These are phyloP conservation scores for Muntiacus muntjak DNA, from an alignment of 2,113 vertebrate genomes.

Conservation along the genomic window DNA sequence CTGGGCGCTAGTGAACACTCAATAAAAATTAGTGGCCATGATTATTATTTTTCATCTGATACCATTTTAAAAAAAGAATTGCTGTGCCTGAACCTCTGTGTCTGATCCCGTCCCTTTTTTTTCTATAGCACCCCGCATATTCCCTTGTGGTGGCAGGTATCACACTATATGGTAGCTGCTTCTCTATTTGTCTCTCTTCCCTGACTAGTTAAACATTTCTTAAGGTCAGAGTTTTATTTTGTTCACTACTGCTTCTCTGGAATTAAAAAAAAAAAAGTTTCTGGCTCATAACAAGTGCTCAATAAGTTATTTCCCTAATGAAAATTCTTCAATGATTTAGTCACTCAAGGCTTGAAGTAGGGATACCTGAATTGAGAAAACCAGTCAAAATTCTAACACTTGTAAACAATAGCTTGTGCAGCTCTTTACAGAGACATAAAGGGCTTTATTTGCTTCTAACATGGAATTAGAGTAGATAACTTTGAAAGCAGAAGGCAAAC, in stretches of 20 bases:
- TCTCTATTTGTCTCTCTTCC: background rate
- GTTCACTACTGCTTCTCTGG: background rate
- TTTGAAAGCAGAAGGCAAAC: conserved; percentile 14
- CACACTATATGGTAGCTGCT: background rate
- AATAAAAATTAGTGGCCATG: background rate
- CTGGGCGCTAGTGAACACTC: background rate
- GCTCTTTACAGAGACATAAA: background rate
- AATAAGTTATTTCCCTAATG: conserved; percentile 15
- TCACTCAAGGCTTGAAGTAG: background rate
- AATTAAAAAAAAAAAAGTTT: background rate
- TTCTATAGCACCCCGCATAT: background rate
- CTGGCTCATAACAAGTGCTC: background rate
- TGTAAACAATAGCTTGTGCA: background rate
- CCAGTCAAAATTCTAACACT: background rate
- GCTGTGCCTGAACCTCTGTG: background rate
- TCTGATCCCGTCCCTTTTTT: background rate
- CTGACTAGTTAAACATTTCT: background rate
- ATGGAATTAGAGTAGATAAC: background rate
- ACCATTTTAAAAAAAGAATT: background rate
- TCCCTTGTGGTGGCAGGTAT: background rate
- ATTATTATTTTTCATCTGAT: background rate
- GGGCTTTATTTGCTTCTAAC: background rate
- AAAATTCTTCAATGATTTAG: conserved; percentile 19
- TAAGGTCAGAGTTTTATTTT: conserved; percentile 1
- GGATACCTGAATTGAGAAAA: background rate